Evolutionary conservation across 2,888 invertebrate genomes (phyloP).

Genomic region (Eucera pruinosa): DNA sequence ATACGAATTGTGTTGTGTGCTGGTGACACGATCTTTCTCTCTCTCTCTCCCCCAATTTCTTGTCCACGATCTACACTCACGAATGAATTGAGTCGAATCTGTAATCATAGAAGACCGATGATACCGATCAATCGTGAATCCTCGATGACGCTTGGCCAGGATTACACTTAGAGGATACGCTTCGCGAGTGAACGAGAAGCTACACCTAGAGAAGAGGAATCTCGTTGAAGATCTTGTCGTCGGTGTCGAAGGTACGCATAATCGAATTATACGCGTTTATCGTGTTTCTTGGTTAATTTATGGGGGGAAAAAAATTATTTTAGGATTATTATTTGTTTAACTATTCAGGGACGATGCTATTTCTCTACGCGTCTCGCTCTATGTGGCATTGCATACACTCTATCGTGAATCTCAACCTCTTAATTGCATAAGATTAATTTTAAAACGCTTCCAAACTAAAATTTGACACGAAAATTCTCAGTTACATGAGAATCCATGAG

Average conservation of each 20-base stretch:
- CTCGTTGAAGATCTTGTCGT: neutral
- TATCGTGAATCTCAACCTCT: too few relatives aligned
- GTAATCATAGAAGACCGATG: slow-evolving; percentile 68
- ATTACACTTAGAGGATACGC: slow-evolving; percentile 63
- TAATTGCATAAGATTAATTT: too few relatives aligned
- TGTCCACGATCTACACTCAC: neutral
- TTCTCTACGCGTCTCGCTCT: too few relatives aligned
- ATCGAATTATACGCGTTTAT: neutral
- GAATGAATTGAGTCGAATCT: neutral
- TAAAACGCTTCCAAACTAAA: too few relatives aligned
- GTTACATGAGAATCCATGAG: too few relatives aligned
- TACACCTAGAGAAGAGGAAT: slow-evolving; percentile 1
- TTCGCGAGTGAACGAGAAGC: neutral
- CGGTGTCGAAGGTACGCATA: slow-evolving; percentile 23
- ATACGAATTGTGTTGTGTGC: slow-evolving; percentile 20
- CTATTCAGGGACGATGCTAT: too few relatives aligned
- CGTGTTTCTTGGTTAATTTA: neutral
- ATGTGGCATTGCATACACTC: too few relatives aligned
- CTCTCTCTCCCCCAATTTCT: too few relatives aligned
- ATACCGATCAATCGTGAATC: slow-evolving; percentile 59
- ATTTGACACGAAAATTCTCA: too few relatives aligned
- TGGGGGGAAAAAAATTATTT: too few relatives aligned
- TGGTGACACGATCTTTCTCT: neutral
- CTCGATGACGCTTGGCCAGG: slow-evolving; percentile 66
- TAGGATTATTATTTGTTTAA: too few relatives aligned